Conservation (phyloP, 23 tunicate species). For the Pegea sp. region DNA sequence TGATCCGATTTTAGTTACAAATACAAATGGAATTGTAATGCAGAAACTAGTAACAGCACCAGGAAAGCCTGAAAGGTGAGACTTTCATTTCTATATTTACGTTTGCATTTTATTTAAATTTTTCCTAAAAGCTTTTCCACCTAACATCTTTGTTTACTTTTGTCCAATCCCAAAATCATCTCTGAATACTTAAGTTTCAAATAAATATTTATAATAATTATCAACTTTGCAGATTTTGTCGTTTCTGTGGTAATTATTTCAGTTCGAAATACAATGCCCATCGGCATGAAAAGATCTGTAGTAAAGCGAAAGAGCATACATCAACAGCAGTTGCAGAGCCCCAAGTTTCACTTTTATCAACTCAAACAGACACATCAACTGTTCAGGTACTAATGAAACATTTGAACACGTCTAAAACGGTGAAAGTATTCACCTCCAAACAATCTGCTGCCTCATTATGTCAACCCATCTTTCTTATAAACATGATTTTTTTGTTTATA, state of each 20-base stretch:
- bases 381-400: slow-evolving; percentile 2
- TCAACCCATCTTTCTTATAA: no score
- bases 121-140: no score
- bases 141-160: no score
- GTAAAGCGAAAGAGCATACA: slow-evolving; percentile 14
- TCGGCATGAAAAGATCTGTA: slow-evolving; percentile 80
- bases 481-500: no score
- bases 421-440: no score
- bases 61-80: slow-evolving; percentile 80
- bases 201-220: no score
- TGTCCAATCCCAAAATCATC: no score
- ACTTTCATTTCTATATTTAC: no score
- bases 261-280: slow-evolving; percentile 86
- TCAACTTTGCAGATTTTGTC: slow-evolving; percentile 38
- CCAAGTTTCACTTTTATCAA: not conserved
- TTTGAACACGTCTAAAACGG: not conserved
- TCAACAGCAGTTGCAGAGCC: not conserved
- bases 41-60: slow-evolving; percentile 8
- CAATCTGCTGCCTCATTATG: no score
- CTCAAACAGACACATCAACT: slow-evolving; percentile 9
- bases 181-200: no score
- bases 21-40: slow-evolving; percentile 15
- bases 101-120: no score
- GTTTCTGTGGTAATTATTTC: slow-evolving; percentile 82
- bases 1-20: slow-evolving; percentile 52